Base-by-base conservation (phyloP, 1,140 invertebrate genomes). In the Atopsyche davidsoni region DNA sequence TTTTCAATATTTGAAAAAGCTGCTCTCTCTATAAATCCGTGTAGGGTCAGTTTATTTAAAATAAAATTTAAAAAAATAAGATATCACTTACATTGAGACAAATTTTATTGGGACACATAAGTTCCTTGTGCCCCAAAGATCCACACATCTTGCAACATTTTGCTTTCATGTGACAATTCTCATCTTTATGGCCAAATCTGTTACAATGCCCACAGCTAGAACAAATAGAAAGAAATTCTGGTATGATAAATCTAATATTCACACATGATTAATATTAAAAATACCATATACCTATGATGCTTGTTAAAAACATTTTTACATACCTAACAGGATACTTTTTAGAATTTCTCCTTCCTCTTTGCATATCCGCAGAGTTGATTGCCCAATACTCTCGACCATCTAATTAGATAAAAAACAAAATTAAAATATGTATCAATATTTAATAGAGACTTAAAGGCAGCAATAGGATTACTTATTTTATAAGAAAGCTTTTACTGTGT, bases 101-200 rank as follows among this genome's bases (percentile, higher is more conserved):
- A n/a, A 58, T 49, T 34, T 42, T 48, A 7, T 55, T 46, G 4
- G 52, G 57, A 46, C 57, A 58, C 16, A 22, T 44, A 2, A 32
- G 23, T 10, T 44, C 23, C 11, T 7, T 22, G 23, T 58, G 53
- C n/a, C 57, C 57, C n/a, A 34, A n/a, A 4, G 36, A 6, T 19
- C 57, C 57, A 31, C 57, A 58, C 52, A 58, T 55, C 10, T 28
- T 16, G 25, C 57, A 58, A 10, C 32, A 38, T 31, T 48, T 45
- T 16, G 45, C 28, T 32, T 49, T 58, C 3, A 10, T 25, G 31
- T 46, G 34, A 41, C 57, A 58, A 17, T 24, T 40, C 9, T 55
- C 52, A 34, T 36, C 39, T 38, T 46, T 47, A 34, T 58, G 57
- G 6, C 57, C 57, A 0, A 3, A 1, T 52, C 52, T 54, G 25